phyloP scores from a whole-genome alignment of 2,113 vertebrate genomes.

The Tychaedon coryphoeus region DNA sequence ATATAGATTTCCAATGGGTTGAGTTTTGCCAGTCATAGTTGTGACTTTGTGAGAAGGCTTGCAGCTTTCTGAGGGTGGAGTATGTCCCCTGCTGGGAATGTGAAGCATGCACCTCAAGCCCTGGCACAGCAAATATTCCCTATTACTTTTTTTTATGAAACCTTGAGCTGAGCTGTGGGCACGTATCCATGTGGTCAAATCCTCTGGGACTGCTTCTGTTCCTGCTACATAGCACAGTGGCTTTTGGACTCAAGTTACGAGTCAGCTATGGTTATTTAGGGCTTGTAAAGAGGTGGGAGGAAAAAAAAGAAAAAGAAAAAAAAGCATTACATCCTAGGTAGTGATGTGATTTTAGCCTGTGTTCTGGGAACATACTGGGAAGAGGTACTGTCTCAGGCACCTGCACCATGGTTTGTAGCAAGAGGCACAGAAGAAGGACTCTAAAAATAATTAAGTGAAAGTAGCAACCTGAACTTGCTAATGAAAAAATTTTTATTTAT shows the following conservation, averaged over 20 bases:
- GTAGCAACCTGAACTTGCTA: neutral
- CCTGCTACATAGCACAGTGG: neutral
- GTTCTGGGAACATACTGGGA: neutral
- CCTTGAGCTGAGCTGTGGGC: neutral
- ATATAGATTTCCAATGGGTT: constrained; percentile 74
- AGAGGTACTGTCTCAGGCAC: neutral
- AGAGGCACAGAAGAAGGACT: neutral
- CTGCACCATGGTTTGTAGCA: neutral
- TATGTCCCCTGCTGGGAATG: constrained; percentile 51
- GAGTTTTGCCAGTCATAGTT: constrained; percentile 60
- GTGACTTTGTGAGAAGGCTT: constrained; percentile 54
- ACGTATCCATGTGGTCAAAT: neutral
- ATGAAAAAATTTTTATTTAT: constrained; percentile 40
- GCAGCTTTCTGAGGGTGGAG: constrained; percentile 41
- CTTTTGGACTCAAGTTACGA: neutral
- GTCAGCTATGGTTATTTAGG: neutral
- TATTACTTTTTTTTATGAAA: neutral
- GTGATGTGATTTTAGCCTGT: neutral
- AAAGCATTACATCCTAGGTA: neutral
- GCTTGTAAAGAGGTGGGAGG: neutral
- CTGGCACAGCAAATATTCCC: neutral
- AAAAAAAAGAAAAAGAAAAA: neutral
- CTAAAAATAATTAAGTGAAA: constrained; percentile 27
- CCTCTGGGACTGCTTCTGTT: neutral
- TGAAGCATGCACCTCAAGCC: neutral